Evolutionary conservation across 2,113 vertebrate genomes (phyloP).

Genomic region (Diadophis punctatus): DNA sequence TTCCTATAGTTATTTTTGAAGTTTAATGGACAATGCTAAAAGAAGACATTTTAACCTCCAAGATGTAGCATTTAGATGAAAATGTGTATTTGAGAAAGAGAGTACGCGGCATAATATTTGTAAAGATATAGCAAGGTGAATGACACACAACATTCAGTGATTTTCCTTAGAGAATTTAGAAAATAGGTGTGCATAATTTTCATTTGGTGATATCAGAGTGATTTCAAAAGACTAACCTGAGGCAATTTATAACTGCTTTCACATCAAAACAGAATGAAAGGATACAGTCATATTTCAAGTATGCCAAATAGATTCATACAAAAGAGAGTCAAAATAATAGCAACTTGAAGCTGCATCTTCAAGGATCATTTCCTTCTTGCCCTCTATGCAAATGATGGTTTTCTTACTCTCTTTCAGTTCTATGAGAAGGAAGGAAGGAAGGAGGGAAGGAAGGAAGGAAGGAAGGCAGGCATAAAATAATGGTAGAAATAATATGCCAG

Average conservation of each 20-base stretch:
- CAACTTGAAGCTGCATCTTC: neutral
- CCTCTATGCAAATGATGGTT: neutral
- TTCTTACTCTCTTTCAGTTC: neutral
- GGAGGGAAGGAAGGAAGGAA: neutral
- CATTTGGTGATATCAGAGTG: conserved; percentile 35
- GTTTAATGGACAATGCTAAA: conserved; percentile 34
- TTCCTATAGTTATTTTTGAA: neutral
- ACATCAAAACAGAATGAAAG: conserved; percentile 39
- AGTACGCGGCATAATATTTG: conserved; percentile 20
- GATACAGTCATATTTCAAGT: conserved; percentile 45
- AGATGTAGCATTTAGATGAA: conserved; percentile 23
- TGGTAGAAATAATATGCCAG: neutral
- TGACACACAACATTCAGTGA: conserved; percentile 42
- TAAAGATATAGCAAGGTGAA: conserved; percentile 44
- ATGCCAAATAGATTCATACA: neutral
- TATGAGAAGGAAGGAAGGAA: neutral
- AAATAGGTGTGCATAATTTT: conserved; percentile 42
- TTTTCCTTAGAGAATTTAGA: conserved; percentile 55
- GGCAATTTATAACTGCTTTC: conserved; percentile 35
- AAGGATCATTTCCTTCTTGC: conserved; percentile 21
- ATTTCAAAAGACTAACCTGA: conserved; percentile 33
- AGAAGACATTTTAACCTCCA: conserved; percentile 40
- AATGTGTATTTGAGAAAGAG: conserved; percentile 28
- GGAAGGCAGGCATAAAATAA: neutral
- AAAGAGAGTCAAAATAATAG: conserved; percentile 36